Conservation (phyloP, 2,888 invertebrate species). For the Tetropium fuscum region DNA sequence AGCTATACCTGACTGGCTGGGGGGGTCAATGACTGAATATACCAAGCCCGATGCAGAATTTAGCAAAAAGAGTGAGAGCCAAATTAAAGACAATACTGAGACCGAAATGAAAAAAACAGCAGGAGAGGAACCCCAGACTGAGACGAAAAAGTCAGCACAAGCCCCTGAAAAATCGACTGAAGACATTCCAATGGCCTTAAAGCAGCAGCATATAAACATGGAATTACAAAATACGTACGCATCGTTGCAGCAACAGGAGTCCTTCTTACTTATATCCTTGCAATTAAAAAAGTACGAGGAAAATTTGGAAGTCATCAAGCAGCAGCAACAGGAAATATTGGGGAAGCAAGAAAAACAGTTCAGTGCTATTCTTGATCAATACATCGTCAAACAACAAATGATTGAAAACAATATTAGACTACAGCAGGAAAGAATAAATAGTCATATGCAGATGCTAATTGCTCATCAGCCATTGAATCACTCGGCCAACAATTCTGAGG, state of each 20-base stretch:
- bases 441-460: constrained; percentile 70
- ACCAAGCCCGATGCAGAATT: constrained; percentile 40
- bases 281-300: constrained; percentile 75
- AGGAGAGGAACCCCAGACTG: background rate
- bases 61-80: constrained; percentile 40
- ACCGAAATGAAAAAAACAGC: constrained; percentile 1
- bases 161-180: background rate
- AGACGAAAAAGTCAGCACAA: background rate
- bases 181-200: constrained; percentile 13
- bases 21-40: constrained; percentile 36
- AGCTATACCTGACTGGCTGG: constrained; percentile 61
- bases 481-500: too few relatives aligned
- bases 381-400: constrained; percentile 70
- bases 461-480: constrained; percentile 48
- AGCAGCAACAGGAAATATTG: constrained; percentile 70
- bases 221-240: constrained; percentile 68
- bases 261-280: constrained; percentile 72
- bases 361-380: constrained; percentile 69
- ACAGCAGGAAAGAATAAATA: constrained; percentile 73
- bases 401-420: constrained; percentile 72
- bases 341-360: constrained; percentile 63
- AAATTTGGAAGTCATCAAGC: constrained; percentile 70
- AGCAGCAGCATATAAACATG: constrained; percentile 38
- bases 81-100: constrained; percentile 10
- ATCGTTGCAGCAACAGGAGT: constrained; percentile 73